Evolutionary conservation across 2,888 invertebrate genomes (phyloP).

Genomic region (Argyresthia goedartella): DNA sequence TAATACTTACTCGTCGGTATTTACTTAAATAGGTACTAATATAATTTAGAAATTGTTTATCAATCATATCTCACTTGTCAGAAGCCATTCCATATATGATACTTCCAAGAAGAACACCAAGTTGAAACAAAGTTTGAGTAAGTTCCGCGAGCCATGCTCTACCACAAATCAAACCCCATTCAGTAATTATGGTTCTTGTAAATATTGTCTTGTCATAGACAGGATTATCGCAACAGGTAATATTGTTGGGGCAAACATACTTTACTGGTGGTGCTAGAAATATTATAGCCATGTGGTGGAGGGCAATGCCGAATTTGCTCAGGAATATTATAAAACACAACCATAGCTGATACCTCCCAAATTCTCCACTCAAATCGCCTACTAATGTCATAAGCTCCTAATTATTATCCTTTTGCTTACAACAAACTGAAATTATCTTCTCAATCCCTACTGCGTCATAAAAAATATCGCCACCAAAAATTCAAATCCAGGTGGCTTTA

Average conservation of each 20-base stretch:
- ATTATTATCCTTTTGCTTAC: too few species aligned
- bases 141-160: constrained; percentile 74
- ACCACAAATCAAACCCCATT: constrained; percentile 81
- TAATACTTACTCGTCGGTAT: neutral
- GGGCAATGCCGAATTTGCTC: constrained; percentile 58
- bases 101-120: constrained; percentile 80
- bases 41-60: neutral
- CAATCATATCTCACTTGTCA: constrained; percentile 67
- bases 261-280: constrained; percentile 54
- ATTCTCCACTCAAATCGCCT: constrained; percentile 39
- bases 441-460: too few species aligned
- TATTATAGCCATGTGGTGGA: constrained; percentile 64
- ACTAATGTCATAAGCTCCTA: too few species aligned
- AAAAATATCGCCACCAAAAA: too few species aligned
- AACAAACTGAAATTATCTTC: too few species aligned
- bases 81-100: constrained; percentile 78
- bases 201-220: constrained; percentile 68
- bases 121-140: constrained; percentile 80
- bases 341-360: constrained; percentile 63
- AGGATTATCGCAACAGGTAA: neutral
- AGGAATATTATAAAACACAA: constrained; percentile 47
- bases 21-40: neutral
- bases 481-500: too few species aligned
- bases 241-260: constrained; percentile 32
- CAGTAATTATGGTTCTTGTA: constrained; percentile 75